These are phyloP conservation scores for Cynoglossus semilaevis DNA, from an alignment of 2,113 vertebrate genomes.

Conservation along the genomic window DNA sequence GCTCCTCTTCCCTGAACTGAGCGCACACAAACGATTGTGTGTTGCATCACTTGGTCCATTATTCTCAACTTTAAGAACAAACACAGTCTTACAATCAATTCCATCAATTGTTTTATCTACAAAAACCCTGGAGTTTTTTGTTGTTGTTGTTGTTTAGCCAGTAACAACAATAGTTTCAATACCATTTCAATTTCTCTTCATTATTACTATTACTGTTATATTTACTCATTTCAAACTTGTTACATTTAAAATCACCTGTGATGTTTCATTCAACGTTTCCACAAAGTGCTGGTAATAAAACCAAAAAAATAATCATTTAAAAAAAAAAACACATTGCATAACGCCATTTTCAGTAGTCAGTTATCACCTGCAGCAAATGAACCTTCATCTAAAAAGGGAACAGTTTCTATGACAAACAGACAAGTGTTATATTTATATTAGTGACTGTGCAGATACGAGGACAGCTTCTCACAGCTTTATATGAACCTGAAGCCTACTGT, in stretches of 20 bases:
- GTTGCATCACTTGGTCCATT: conserved; percentile 46
- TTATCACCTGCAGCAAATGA: conserved; percentile 46
- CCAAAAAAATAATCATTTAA: neutral
- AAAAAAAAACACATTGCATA: conserved; percentile 32
- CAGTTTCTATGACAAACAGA: conserved; percentile 36
- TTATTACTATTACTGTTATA: no score
- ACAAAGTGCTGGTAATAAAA: conserved; percentile 24
- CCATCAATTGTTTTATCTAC: no score
- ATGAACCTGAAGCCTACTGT: conserved; percentile 45
- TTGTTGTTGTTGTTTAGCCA: no score
- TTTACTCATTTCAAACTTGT: neutral
- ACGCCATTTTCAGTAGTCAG: conserved; percentile 45
- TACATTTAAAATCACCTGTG: conserved; percentile 7
- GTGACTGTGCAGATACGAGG: conserved; percentile 49
- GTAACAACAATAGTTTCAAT: no score
- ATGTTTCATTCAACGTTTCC: conserved; percentile 5
- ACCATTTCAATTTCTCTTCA: no score
- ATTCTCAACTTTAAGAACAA: neutral
- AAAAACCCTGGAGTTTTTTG: no score
- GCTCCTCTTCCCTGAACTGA: conserved; percentile 2
- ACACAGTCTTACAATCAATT: no score
- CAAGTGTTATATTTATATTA: conserved; percentile 20
- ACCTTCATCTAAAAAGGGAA: conserved; percentile 27
- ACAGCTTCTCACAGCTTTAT: conserved; percentile 40
- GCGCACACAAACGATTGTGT: conserved; percentile 30